Evolutionary conservation across 2,797 vertebrate species (phyloP), one percentile per base, ranked within the genome.

Genomic region (Percopsis omiscomaycus): DNA sequence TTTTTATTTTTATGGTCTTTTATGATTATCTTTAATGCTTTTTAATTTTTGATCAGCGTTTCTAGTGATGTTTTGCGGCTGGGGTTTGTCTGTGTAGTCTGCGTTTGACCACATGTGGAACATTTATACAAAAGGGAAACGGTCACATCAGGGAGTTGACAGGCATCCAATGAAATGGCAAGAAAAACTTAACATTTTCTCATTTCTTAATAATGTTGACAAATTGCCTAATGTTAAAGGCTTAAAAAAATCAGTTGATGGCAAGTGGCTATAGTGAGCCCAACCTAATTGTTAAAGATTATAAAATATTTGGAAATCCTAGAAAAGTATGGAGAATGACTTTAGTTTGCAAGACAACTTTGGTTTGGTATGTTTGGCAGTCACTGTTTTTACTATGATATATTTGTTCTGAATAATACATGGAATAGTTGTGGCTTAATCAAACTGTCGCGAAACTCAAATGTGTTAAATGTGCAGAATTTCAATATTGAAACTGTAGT

Each of bases 31-130:
- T 79, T 85, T 81, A 75, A 81, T 71, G 55, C 60, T 86, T 73
- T 81, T 67, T 66, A 55, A 85, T 85, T 84, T 89, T 89, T 55
- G 74, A 74, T 86, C 87, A 90, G 83, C 88, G 84, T 90, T 87
- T 85, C 74, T 86, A 78, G 82, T 59, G 27, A 67, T 80, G 73
- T 72, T 75, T 50, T 71, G 65, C 75, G 70, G 71, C 75, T 49
- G 10, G 72, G 74, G 57, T 74, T 77, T 67, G 50, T 84, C 71
- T 81, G 75, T 68, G 80, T 28, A 49, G 32, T 61, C 56, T 52
- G 28, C 42, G 48, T 66, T 66, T 54, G 59, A 50, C 22, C 22
- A 22, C 22, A 22, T 22, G 22, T 22, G 22, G 22, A 66, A 71
- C 74, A 74, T 70, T 75, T 73, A 75, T 61, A 65, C 64, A 73